Conservation (phyloP, 2,888 invertebrate species). For the Leptopilina drosophilae region DNA sequence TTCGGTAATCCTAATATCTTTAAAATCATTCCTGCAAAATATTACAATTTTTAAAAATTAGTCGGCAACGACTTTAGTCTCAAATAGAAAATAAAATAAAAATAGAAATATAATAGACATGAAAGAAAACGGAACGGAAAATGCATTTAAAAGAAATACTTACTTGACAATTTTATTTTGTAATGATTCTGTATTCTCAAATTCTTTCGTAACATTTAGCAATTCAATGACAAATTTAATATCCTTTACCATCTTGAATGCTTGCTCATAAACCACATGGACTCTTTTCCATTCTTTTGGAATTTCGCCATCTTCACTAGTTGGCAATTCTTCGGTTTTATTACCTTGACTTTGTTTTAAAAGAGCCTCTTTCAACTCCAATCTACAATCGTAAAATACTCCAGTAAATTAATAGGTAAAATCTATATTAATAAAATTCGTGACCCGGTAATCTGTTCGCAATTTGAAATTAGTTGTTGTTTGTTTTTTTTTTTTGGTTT, state of each 20-base stretch:
- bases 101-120: no score
- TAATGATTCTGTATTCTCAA: slow-evolving; percentile 80
- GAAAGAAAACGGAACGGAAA: not conserved
- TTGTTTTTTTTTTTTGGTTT: no score
- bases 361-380: slow-evolving; percentile 61
- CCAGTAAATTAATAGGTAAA: not conserved
- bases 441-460: no score
- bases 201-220: slow-evolving; percentile 80
- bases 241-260: slow-evolving; percentile 79
- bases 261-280: slow-evolving; percentile 81
- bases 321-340: slow-evolving; percentile 40
- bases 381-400: slow-evolving; percentile 53
- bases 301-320: slow-evolving; percentile 54
- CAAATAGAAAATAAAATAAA: no score
- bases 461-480: no score
- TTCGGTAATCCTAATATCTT: no score
- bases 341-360: slow-evolving; percentile 52
- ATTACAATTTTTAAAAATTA: no score
- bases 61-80: no score
- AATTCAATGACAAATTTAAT: slow-evolving; percentile 81
- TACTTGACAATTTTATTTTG: slow-evolving; percentile 79
- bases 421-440: no score
- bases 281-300: slow-evolving; percentile 78
- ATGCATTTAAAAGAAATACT: slow-evolving; percentile 7
- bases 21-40: no score